A percentile compares a stretch with the other conserved stretches of the same genome.
These are phyloP conservation scores for Penaeus japonicus DNA, from an alignment of 1,140 invertebrate species.

Conservation along the genomic window DNA sequence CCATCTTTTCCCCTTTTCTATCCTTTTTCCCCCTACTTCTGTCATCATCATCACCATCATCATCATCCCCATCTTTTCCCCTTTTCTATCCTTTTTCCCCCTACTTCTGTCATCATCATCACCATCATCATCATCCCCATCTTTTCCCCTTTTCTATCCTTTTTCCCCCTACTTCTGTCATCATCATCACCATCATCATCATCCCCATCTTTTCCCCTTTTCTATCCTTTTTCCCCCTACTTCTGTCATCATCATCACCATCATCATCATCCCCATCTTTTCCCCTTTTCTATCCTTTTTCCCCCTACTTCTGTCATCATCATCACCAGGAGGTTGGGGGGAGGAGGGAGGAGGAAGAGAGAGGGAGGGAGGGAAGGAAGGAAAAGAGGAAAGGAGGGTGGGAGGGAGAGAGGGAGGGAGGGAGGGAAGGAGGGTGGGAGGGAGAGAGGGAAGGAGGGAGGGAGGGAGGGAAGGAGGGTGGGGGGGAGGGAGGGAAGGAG, in stretches of 20 bases:
- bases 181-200: too few species aligned
- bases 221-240: not conserved
- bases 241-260: not conserved
- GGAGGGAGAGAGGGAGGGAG: too few species aligned
- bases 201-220: not conserved
- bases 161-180: not conserved
- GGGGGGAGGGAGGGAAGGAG: not conserved
- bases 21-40: too few species aligned
- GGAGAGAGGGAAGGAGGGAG: not conserved
- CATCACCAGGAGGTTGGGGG: too few species aligned
- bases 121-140: not conserved
- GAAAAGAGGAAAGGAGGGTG: too few species aligned
- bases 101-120: too few species aligned
- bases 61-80: too few species aligned
- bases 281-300: conserved; percentile 74
- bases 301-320: conserved; percentile 95
- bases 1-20: too few species aligned
- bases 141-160: not conserved
- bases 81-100: too few species aligned
- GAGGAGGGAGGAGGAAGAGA: too few species aligned
- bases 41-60: too few species aligned
- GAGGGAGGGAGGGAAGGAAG: too few species aligned
- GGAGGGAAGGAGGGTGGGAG: not conserved
- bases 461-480: not conserved
- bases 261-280: not conserved